Percentiles rank a stretch among this genome's conserved stretches.
Evolutionary conservation across 2,888 invertebrate genomes (phyloP).

Genomic region (Exephanes ischioxanthus): DNA sequence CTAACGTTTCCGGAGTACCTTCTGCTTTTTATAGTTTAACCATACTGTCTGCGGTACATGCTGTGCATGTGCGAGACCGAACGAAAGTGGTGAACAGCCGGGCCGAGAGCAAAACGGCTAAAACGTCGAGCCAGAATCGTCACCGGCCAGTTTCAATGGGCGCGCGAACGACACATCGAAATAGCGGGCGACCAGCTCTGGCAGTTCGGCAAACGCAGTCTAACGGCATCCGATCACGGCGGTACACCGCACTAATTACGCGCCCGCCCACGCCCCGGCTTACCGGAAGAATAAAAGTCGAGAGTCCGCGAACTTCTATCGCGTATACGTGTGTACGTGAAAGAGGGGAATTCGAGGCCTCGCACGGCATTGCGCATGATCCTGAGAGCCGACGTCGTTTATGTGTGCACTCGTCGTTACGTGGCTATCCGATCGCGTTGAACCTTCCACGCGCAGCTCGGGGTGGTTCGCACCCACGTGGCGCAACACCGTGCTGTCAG

Average conservation of each 20-base stretch:
- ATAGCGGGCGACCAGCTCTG: constrained; percentile 20
- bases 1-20: constrained; percentile 31
- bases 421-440: constrained; percentile 16
- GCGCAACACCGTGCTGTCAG: constrained; percentile 82
- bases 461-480: constrained; percentile 81
- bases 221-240: constrained; percentile 55
- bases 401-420: constrained; percentile 39
- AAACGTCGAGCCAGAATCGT: constrained; percentile 6
- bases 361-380: constrained; percentile 28
- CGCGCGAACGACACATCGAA: constrained; percentile 35
- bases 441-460: constrained; percentile 63
- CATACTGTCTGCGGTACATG: neutral
- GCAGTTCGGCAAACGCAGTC: constrained; percentile 42
- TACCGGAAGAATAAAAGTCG: constrained; percentile 63
- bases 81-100: constrained; percentile 3
- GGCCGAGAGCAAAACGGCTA: neutral
- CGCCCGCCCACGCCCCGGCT: constrained; percentile 31
- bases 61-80: neutral
- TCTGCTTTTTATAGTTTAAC: constrained; percentile 28
- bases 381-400: neutral
- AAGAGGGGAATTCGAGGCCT: constrained; percentile 6
- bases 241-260: constrained; percentile 64
- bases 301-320: constrained; percentile 34
- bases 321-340: neutral
- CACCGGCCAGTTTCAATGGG: constrained; percentile 32